A percentile compares a stretch with the other conserved stretches of the same genome.
These are phyloP conservation scores for Cephalopterus ornatus DNA, from an alignment of 2,113 vertebrate species.

Conservation along the genomic window DNA sequence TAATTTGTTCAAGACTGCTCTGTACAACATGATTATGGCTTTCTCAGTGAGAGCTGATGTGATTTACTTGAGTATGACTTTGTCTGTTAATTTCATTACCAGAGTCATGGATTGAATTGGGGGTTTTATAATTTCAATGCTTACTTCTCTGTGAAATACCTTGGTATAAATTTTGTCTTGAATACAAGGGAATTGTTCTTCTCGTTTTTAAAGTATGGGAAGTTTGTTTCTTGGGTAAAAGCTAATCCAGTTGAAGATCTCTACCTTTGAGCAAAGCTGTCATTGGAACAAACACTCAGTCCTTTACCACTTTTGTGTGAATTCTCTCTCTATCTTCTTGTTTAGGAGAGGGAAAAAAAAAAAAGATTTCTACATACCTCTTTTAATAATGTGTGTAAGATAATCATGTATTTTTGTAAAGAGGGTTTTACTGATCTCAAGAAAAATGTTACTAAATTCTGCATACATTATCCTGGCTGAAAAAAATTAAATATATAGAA, in stretches of 20 bases:
- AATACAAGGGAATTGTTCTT: background rate
- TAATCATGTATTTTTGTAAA: background rate
- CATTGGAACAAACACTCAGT: background rate
- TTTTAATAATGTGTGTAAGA: background rate
- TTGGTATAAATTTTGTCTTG: background rate
- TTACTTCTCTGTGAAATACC: background rate
- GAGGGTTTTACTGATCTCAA: background rate
- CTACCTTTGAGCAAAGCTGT: background rate
- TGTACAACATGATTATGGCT: background rate
- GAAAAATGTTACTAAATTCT: background rate
- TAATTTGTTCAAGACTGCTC: background rate
- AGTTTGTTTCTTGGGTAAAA: background rate
- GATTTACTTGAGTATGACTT: background rate
- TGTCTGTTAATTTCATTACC: background rate
- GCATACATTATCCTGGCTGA: background rate
- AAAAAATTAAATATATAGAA: background rate
- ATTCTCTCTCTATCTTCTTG: background rate
- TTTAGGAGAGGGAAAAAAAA: background rate
- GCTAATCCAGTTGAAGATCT: background rate
- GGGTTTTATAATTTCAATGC: no score
- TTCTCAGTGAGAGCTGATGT: background rate
- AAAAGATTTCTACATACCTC: background rate
- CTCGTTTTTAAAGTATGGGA: background rate
- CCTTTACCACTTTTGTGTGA: accelerated
- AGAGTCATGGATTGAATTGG: background rate